Base-by-base conservation (phyloP, 2,888 invertebrate species). In the Apamea crenata region DNA sequence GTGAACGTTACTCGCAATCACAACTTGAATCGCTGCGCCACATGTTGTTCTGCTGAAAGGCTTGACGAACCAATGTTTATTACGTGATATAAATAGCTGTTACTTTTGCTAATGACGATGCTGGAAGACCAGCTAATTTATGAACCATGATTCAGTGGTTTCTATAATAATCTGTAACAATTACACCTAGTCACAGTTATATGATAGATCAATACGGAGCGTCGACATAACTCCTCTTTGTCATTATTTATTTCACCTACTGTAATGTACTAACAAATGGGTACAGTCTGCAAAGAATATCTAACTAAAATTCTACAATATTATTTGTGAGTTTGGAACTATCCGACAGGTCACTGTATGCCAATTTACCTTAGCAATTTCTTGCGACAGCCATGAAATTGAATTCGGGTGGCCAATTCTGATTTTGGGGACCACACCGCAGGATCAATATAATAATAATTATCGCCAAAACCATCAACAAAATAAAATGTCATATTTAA, bases 11-110 rank as follows among this genome's bases (percentile, higher is more conserved):
- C 91, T 93, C 82, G 88, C 86, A 91, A 89, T 87, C 83, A 88
- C 85, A 87, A 86, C 87, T 90, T 90, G 87, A 89, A 90, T 89
- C 86, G 86, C 88, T 81, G 85, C 91, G 88, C 92, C 92, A 88
- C 85, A 90, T 87, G 88, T 86, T 89, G 88, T 90, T 89, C 88
- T 90, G 90, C 84, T 90, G 90, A 91, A 89, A 92, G 84, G 91
- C 92, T 90, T 91, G 89, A 92, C 91, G 90, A 92, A 93, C 91
- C 84, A 86, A 88, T 90, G 83, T 91, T 91, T 91, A 91, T 90
- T 80, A 87, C 89, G 63, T 67, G 77, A 79, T 82, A 83, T 91
- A 88, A 88, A 89, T 79, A 78, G 47, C 67, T 74, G 66, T 80
- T 85, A 80, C 74, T 78, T 85, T 74, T 79, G 63, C 70, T 81